phyloP scores from a whole-genome alignment of 2,113 vertebrate genomes.

The Siphamia tubifer region DNA sequence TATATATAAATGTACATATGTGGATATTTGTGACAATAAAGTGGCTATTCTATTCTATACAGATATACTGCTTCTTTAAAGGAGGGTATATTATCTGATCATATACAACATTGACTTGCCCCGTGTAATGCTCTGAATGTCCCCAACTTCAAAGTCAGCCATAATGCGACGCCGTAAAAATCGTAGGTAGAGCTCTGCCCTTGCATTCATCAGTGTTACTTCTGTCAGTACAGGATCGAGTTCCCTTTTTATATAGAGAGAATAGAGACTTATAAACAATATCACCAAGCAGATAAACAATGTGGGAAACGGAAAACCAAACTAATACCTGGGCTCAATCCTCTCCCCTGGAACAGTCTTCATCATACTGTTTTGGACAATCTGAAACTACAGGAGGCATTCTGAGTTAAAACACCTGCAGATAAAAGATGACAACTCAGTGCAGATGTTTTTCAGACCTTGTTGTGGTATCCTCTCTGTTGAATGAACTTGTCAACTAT shows the following conservation, averaged over 20 bases:
- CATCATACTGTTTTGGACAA: slow-evolving; percentile 94
- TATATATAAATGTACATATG: too few relatives aligned
- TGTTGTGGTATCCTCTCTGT: slow-evolving; percentile 91
- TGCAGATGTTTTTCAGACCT: slow-evolving; percentile 75
- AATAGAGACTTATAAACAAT: background rate
- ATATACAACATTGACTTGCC: slow-evolving; percentile 76
- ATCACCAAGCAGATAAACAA: background rate
- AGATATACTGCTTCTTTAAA: background rate
- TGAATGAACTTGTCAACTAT: slow-evolving; percentile 94
- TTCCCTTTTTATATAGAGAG: slow-evolving; percentile 79
- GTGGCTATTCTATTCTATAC: too few relatives aligned
- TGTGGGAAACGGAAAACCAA: background rate
- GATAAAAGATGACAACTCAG: background rate
- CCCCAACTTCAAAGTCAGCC: slow-evolving; percentile 94
- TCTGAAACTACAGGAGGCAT: slow-evolving; percentile 87
- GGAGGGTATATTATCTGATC: background rate
- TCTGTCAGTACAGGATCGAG: slow-evolving; percentile 92
- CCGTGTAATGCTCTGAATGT: slow-evolving; percentile 88
- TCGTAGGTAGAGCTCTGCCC: slow-evolving; percentile 93
- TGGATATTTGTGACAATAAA: too few relatives aligned
- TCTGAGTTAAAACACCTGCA: background rate
- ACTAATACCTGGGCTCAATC: slow-evolving; percentile 89
- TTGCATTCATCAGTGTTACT: slow-evolving; percentile 96
- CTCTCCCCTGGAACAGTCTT: slow-evolving; percentile 86
- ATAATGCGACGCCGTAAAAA: slow-evolving; percentile 90